These are phyloP conservation scores for Eretmocerus hayati DNA, from an alignment of 2,888 invertebrate species.

Conservation along the genomic window DNA sequence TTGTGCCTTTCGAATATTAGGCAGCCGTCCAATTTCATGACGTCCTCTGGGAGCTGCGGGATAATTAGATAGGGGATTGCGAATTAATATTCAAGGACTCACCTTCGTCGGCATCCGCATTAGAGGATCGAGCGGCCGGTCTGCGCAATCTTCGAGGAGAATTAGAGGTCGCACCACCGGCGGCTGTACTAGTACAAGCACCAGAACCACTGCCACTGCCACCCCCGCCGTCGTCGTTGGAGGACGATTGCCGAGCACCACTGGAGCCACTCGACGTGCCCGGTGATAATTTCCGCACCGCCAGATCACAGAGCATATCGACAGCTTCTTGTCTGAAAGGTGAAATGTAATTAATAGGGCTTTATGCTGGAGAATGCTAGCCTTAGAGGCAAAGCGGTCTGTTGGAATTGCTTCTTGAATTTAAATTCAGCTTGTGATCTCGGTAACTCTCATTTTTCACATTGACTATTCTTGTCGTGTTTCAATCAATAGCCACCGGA, in stretches of 20 bases:
- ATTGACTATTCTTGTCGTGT: no score
- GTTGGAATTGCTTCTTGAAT: no score
- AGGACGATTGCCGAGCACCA: conserved; percentile 44
- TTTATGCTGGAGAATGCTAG: no score
- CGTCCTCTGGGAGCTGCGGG: neutral
- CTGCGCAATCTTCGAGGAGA: conserved; percentile 58
- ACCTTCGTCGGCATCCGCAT: conserved; percentile 38
- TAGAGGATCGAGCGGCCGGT: conserved; percentile 52
- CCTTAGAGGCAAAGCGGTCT: no score
- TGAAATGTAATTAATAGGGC: no score
- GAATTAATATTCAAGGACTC: conserved; percentile 1
- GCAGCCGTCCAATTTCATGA: neutral
- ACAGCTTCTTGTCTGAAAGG: conserved; percentile 72
- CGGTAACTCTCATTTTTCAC: no score
- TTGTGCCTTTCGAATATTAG: no score
- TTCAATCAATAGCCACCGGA: no score
- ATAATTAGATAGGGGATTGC: neutral
- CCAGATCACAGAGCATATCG: conserved; percentile 76
- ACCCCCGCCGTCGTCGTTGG: no score
- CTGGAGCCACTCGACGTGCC: conserved; percentile 47
- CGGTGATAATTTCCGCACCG: conserved; percentile 66
- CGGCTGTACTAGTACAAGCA: no score
- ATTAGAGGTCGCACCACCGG: conserved; percentile 54
- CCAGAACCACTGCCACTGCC: no score
- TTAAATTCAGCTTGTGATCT: no score